Evolutionary conservation across 2,113 vertebrate genomes (phyloP).

Genomic region (Gymnorhina tibicen): DNA sequence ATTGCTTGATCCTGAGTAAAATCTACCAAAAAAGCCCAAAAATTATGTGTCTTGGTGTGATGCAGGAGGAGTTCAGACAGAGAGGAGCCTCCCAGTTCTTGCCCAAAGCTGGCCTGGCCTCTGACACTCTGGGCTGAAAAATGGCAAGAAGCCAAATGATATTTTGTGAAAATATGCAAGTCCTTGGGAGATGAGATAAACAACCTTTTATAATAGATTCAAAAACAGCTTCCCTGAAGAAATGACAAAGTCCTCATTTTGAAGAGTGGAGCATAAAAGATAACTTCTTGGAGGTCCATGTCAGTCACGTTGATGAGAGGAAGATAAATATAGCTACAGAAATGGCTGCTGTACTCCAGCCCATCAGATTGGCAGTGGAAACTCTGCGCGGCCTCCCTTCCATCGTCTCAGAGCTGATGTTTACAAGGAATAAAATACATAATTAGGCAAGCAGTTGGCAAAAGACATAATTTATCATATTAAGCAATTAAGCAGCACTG

Average conservation of each 20-base stretch:
- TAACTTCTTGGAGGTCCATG: neutral
- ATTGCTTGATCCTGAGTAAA: neutral
- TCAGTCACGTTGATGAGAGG: neutral
- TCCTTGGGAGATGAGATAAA: neutral
- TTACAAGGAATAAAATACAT: slow-evolving; percentile 27
- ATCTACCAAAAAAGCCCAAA: neutral
- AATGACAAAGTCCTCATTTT: neutral
- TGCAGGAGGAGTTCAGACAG: neutral
- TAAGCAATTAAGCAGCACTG: slow-evolving; percentile 19
- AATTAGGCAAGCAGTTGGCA: slow-evolving; percentile 38
- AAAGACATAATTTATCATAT: slow-evolving; percentile 20
- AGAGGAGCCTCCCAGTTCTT: neutral
- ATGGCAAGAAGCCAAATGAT: neutral
- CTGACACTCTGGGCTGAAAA: neutral
- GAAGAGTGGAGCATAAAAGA: neutral
- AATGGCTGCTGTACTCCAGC: neutral
- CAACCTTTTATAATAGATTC: neutral
- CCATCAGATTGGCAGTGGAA: slow-evolving; percentile 45
- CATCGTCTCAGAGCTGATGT: neutral
- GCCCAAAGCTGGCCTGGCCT: neutral
- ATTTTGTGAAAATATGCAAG: neutral
- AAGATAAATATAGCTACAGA: slow-evolving; percentile 13
- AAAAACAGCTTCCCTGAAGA: neutral
- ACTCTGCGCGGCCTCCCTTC: neutral
- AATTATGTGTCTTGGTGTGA: neutral